Conservation (phyloP, 2,797 vertebrate genomes). For the Hafferia zeledoni region DNA sequence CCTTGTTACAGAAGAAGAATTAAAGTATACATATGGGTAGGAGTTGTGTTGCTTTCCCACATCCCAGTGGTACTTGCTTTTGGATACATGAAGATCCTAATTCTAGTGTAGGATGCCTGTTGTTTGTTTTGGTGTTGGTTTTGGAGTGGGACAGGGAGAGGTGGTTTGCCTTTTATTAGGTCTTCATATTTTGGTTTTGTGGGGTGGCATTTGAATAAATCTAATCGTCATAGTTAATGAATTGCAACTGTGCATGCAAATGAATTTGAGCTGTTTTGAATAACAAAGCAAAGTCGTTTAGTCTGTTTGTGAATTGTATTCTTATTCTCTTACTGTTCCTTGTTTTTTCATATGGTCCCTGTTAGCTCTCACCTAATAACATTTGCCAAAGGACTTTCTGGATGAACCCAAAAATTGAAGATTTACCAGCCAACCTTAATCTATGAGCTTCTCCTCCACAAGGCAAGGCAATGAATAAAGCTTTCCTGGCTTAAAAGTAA, state of each 20-base stretch:
- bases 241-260: conserved; percentile 24
- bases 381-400: not conserved
- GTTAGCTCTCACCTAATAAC: not conserved
- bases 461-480: not conserved
- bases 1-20: not conserved
- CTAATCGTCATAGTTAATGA: conserved; percentile 13
- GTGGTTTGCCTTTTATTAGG: not conserved
- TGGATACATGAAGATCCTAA: not conserved
- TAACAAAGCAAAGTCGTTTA: conserved; percentile 4
- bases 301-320: not conserved
- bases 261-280: conserved; percentile 31
- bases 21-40: not conserved
- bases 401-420: not conserved
- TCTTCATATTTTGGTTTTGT: not conserved
- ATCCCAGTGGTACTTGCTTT: not conserved
- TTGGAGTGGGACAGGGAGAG: not conserved
- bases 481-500: not conserved
- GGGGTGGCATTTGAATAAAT: conserved; percentile 4
- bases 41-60: not conserved
- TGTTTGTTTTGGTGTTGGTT: not conserved
- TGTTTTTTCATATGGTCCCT: not conserved
- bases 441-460: rapidly evolving
- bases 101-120: not conserved
- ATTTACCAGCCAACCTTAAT: not conserved
- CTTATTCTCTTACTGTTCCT: not conserved